phyloP scores from a whole-genome alignment of 2,888 invertebrate species.

The Latheticus oryzae region DNA sequence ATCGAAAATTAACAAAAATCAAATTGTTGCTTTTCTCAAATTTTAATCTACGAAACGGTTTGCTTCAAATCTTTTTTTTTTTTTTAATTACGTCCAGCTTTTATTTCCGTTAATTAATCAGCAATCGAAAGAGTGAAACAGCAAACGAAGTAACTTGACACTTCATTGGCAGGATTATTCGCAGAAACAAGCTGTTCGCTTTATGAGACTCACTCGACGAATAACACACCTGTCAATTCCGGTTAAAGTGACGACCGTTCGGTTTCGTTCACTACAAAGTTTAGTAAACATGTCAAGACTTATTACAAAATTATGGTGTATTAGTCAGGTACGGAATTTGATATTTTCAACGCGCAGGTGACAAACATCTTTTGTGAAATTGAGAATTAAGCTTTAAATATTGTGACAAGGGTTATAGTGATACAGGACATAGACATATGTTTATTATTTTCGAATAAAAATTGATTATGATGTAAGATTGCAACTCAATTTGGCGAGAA shows the following conservation, averaged over 20 bases:
- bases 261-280: conserved; percentile 41
- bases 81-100: neutral
- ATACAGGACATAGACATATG: conserved; percentile 33
- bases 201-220: conserved; percentile 34
- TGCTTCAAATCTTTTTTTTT: neutral
- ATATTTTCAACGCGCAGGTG: conserved; percentile 51
- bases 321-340: conserved; percentile 44
- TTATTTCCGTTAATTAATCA: conserved; percentile 3
- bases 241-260: conserved; percentile 38
- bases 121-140: neutral
- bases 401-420: conserved; percentile 25
- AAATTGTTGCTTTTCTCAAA: no score
- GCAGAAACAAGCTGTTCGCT: conserved; percentile 30
- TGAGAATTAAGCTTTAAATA: conserved; percentile 8
- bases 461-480: conserved; percentile 7
- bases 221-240: conserved; percentile 44
- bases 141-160: conserved; percentile 13
- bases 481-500: conserved; percentile 11
- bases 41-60: no score
- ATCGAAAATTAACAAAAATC: no score
- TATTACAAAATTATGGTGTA: conserved; percentile 45
- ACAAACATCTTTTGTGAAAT: conserved; percentile 39
- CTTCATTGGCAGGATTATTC: conserved; percentile 21
- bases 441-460: conserved; percentile 20
- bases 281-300: conserved; percentile 46